A percentile compares a stretch with the other conserved stretches of the same genome.
phyloP scores from a whole-genome alignment of 2,888 invertebrate species.

The Ptilodon capucinus region DNA sequence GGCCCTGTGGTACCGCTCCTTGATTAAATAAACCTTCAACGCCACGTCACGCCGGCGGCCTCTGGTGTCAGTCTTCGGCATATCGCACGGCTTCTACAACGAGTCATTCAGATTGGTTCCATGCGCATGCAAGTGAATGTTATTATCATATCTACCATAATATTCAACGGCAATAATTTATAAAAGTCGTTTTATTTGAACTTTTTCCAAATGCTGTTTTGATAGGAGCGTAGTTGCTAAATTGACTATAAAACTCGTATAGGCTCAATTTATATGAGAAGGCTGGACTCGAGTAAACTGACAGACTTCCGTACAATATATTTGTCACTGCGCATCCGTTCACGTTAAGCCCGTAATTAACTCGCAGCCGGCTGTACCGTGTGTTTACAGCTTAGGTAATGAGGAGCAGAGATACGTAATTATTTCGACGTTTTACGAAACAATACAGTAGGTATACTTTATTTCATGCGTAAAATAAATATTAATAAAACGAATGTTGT shows the following conservation, averaged over 20 bases:
- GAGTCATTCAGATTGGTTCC: conserved; percentile 42
- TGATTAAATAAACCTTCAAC: conserved; percentile 81
- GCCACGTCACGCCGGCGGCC: conserved; percentile 67
- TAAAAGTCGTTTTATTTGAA: conserved; percentile 7
- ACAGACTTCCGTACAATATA: too few relatives aligned
- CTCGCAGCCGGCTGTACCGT: too few relatives aligned
- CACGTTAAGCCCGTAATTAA: too few relatives aligned
- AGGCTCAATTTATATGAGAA: too few relatives aligned
- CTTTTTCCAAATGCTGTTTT: conserved; percentile 11
- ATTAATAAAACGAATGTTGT: too few relatives aligned
- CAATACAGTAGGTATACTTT: too few relatives aligned
- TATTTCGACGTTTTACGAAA: conserved; percentile 24
- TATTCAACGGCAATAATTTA: conserved; percentile 17
- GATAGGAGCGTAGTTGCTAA: conserved; percentile 9
- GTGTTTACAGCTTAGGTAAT: conserved; percentile 24
- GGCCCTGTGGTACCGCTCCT: conserved; percentile 55
- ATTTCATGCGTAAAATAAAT: too few relatives aligned
- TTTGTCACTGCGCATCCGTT: too few relatives aligned
- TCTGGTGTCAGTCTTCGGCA: conserved; percentile 58
- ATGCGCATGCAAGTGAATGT: not conserved
- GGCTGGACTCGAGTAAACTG: too few relatives aligned
- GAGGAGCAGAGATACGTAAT: conserved; percentile 14
- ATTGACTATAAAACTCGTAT: too few relatives aligned
- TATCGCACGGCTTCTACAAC: conserved; percentile 57
- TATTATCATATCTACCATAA: conserved; percentile 16